Base-by-base conservation (phyloP, 2,797 vertebrate species). In the Philypnodon macrostomus region DNA sequence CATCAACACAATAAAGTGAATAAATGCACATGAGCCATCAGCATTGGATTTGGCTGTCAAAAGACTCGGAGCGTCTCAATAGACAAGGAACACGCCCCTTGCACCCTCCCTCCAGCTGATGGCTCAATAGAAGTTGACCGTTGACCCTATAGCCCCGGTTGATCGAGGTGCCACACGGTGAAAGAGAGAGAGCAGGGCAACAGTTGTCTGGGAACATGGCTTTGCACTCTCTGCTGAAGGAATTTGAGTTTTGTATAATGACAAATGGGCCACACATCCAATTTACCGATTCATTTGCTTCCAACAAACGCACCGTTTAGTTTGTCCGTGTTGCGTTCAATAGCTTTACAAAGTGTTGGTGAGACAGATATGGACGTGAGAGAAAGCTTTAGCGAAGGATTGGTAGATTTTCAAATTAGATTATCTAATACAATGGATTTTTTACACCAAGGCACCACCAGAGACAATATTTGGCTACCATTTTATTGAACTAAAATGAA, bases 41-140 rank as follows among this genome's bases (percentile, higher is more conserved):
- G 75, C 77, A 51, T 45, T 27, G 58, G 57, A 65, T 57, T 13
- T 56, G 64, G 69, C 81, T 83, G 79, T 86, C 80, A 79, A 47
- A 67, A 63, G 5, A 66, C 63, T 63, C 50, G 9, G 34, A 31
- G 21, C 8, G 3, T 1, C 63, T 83, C 78, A 78, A 84, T 84
- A 10, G 75, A 41, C 52, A 2, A 46, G 15, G 1, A 58, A 65
- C 76, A 81, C 84, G 62, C 79, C 80, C 69, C 47, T 17, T 44
- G 23, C 30, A 53, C 77, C 62, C 79, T 77, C 16, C 75, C 75
- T 67, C 81, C 56, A 54, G 61, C 62, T 87, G 85, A 89, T 82
- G 75, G 86, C 87, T 90, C 87, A 88, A 90, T 89, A 88, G 83
- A 85, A 41, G 49, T 19, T 51, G 68, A 86, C 41, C 88, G 80